Conservation (phyloP, 2,888 invertebrate species). For the Drosophila barbarae region DNA sequence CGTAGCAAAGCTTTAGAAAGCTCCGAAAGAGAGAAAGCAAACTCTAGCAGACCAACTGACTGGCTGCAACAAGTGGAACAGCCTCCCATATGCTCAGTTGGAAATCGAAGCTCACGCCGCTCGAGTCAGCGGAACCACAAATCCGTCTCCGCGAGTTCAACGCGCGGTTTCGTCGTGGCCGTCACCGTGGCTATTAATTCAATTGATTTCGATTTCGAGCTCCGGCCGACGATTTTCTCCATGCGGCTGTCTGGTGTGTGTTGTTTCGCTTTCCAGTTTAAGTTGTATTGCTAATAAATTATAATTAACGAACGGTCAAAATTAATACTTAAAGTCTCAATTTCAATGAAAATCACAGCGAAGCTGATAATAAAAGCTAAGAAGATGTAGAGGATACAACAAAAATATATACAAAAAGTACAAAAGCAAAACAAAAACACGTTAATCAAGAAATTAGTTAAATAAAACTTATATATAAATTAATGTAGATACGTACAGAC, state of each 20-base stretch:
- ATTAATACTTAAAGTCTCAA: slow-evolving; percentile 28
- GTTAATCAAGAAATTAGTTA: slow-evolving; percentile 51
- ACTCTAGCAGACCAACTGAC: slow-evolving; percentile 10
- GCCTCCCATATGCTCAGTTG: slow-evolving; percentile 23
- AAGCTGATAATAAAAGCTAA: slow-evolving; percentile 15
- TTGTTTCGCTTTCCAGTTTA: slow-evolving; percentile 32
- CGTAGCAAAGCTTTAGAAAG: slow-evolving; percentile 8
- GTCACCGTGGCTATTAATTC: slow-evolving; percentile 35
- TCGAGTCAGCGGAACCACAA: slow-evolving; percentile 15
- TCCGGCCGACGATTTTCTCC: slow-evolving; percentile 9
- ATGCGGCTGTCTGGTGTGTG: slow-evolving; percentile 15
- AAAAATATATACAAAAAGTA: slow-evolving; percentile 10
- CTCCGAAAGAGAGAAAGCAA: slow-evolving; percentile 11
- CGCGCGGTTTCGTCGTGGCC: slow-evolving; percentile 23
- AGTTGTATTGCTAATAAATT: slow-evolving; percentile 51
- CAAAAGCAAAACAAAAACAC: slow-evolving; percentile 40
- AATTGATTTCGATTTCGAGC: slow-evolving; percentile 27
- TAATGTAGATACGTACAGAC: slow-evolving; percentile 7
- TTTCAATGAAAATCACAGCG: slow-evolving; percentile 20
- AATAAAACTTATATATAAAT: slow-evolving; percentile 36
- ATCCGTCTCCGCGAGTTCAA: slow-evolving; percentile 20
- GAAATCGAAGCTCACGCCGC: slow-evolving; percentile 21
- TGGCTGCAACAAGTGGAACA: slow-evolving; percentile 31
- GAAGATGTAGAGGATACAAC: slow-evolving; percentile 16
- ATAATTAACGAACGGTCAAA: slow-evolving; percentile 50